Evolutionary conservation across 2,797 vertebrate species (phyloP), one percentile per base, ranked within the genome.

Genomic region (Micropoecilia bifurca): DNA sequence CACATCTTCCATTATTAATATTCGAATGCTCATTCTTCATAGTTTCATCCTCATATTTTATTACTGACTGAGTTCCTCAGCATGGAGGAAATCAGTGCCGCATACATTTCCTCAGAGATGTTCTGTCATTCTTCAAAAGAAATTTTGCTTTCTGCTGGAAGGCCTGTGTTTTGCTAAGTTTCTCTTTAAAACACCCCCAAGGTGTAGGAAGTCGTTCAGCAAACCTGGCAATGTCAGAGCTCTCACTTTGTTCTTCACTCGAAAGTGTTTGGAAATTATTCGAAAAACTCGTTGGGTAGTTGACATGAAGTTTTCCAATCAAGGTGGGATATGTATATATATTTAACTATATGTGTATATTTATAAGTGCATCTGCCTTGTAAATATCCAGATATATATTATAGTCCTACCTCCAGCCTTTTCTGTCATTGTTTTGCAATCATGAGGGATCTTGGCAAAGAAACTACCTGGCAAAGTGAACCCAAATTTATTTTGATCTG

Each of bases 241-340:
- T 55, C 55, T n/a, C 43, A 69, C 61, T 74, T 55, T 79, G 12
- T 57, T 28, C 18, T 61, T 53, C 47, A 55, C 33, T 74, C 53
- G 13, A 69, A 75, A 71, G 63, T 57, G 39, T 36, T 57, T 13
- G n/a, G 25, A 69, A 39, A 55, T 69, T 75, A 41, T 80, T 80
- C 7, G 41, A 28, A 20, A 18, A 30, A 22, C 53, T 39, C 22
- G 20, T 66, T 76, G 43, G 20, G 22, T 47, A 36, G 43, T 63
- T 73, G 41, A 28, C 25, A 36, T 63, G 30, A 22, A 16, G 69
- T n/a, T 71, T 33, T 61, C 28, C 6, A 7, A 61, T 61, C 57
- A 59, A 59, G 57, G 10, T 13, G 25, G 4, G 28, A 28, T n/a
- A 43, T 13, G 36, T 68, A 14, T 68, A 39, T 22, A 10, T 39